These are phyloP conservation scores for Tetramorium simillimum DNA, from an alignment of 1,140 invertebrate genomes.

Conservation along the genomic window DNA sequence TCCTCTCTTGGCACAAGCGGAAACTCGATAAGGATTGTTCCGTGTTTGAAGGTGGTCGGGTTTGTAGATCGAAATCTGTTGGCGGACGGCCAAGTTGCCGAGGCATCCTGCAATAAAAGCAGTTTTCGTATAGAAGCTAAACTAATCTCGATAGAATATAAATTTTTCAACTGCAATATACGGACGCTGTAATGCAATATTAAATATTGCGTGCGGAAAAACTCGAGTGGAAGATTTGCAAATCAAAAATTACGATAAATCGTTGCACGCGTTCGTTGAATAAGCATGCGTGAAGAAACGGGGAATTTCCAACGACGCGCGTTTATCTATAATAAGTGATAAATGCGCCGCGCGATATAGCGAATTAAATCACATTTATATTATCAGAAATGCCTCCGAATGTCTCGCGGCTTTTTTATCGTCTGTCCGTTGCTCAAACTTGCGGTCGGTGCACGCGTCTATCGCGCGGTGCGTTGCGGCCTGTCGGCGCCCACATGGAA, in stretches of 20 bases:
- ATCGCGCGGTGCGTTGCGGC: neutral
- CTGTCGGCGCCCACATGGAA: slow-evolving; percentile 1
- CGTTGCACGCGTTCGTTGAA: neutral
- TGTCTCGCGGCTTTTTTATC: neutral
- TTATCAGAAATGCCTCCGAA: neutral
- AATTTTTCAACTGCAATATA: neutral
- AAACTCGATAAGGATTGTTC: slow-evolving; percentile 55
- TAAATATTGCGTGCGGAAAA: neutral
- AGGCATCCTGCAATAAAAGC: slow-evolving; percentile 22
- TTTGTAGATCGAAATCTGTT: slow-evolving; percentile 50
- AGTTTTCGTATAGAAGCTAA: slow-evolving; percentile 4
- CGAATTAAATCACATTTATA: neutral
- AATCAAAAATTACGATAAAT: neutral
- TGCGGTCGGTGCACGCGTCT: neutral
- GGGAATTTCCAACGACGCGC: neutral
- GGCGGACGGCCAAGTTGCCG: slow-evolving; percentile 13
- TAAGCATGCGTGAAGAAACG: neutral
- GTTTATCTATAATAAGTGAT: neutral
- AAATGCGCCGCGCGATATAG: neutral
- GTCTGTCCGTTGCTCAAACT: neutral
- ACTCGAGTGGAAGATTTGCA: neutral
- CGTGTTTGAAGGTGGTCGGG: slow-evolving; percentile 14
- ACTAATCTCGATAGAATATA: slow-evolving; percentile 5
- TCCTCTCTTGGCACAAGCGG: slow-evolving; percentile 44
- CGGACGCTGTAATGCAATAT: neutral